Evolutionary conservation across 2,113 vertebrate genomes (phyloP).

Genomic region (Pogona vitticeps): DNA sequence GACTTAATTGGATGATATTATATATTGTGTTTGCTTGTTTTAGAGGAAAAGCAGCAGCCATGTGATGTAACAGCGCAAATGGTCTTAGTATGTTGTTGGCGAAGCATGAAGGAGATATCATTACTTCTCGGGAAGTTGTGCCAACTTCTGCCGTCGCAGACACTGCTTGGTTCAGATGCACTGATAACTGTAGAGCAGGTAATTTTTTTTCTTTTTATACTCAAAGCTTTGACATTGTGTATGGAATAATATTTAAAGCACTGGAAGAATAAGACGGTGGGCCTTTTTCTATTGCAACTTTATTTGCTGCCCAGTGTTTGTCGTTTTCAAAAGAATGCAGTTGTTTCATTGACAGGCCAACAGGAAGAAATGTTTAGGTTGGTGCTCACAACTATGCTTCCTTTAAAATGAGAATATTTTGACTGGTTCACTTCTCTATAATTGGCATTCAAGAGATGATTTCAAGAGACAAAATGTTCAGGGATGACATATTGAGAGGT

Average conservation of each 20-base stretch:
- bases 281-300: not conserved
- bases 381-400: not conserved
- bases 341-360: not conserved
- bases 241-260: not conserved
- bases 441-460: not conserved
- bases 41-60: conserved; percentile 68
- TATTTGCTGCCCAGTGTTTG: not conserved
- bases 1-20: not conserved
- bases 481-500: not conserved
- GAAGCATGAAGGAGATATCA: conserved; percentile 96
- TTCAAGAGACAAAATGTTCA: not conserved
- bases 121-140: conserved; percentile 90
- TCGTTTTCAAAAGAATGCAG: not conserved
- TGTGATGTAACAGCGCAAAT: conserved; percentile 94
- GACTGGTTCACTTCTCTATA: not conserved
- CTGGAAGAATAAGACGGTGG: not conserved
- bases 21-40: conserved; percentile 7
- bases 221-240: not conserved
- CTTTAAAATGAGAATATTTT: not conserved
- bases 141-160: conserved; percentile 82
- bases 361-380: not conserved
- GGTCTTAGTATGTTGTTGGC: conserved; percentile 97
- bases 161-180: conserved; percentile 52
- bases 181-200: conserved; percentile 90
- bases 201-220: conserved; percentile 26